Evolutionary conservation across 2,113 vertebrate genomes (phyloP), one percentile per base, ranked within the genome.

Genomic region (Sinocyclocheilus anshuiensis): DNA sequence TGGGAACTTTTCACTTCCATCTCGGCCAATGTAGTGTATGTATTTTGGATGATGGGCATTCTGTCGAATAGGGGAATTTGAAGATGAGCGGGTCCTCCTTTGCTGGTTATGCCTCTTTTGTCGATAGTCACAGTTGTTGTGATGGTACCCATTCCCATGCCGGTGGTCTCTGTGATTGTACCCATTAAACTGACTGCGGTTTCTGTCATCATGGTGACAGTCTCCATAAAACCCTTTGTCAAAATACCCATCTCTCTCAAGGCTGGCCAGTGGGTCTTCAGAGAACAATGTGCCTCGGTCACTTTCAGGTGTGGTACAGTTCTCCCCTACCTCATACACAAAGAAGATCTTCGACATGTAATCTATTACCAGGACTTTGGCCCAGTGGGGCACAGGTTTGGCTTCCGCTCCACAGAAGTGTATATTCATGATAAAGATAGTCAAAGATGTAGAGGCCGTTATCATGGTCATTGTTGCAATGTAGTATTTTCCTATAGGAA

Each of bases 381-480:
- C 98, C 98, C 98, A 99, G 6, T 93, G 95, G 6, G 98, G 98
- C 80, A 99, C 97, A 0, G 98, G 97, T 87, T 96, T 97, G 87
- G 98, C 98, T 92, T 99, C 98, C 0, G 97, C 96, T 24, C 98
- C 98, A 18, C 98, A 99, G 77, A 98, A 97, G 89, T 99, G 98
- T 86, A 99, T 96, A 78, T 99, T 99, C 98, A 99, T 99, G 86
- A 99, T 97, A 90, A 99, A 98, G 90, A 99, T 99, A 0, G 98
- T 99, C 92, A 99, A 42, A 0, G 98, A 97, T 0, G 98, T 99
- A 69, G 98, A 99, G 22, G 98, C 98, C n/a, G 98, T 99, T 91
- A 98, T 97, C 96, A 99, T 96, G 5, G 97, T 98, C 98, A 99
- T 99, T 0, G 98, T 99, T 84, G 97, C 98, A 80, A 99, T 99